Evolutionary conservation across 2,797 vertebrate species (phyloP).

Genomic region (Acipenser ruthenus): DNA sequence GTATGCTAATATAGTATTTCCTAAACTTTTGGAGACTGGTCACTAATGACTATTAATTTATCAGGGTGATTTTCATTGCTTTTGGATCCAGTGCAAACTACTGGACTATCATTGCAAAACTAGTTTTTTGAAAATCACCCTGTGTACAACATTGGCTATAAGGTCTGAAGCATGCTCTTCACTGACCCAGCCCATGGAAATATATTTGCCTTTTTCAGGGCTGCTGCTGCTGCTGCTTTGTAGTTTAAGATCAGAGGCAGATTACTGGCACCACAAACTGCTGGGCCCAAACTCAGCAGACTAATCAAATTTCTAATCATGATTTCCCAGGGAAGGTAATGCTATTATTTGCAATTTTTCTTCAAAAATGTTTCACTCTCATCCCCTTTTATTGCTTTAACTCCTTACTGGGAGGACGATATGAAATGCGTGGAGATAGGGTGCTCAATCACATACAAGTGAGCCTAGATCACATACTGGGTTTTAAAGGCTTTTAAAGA

Average conservation of each 20-base stretch:
- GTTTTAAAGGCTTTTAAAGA: too few relatives aligned
- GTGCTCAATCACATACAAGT: too few relatives aligned
- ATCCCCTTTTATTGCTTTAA: background rate
- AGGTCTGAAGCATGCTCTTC: conserved; percentile 1
- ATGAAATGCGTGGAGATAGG: too few relatives aligned
- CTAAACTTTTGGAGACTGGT: too few relatives aligned
- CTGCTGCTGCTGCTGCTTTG: conserved; percentile 11
- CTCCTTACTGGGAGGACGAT: too few relatives aligned
- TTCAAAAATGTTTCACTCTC: conserved; percentile 1
- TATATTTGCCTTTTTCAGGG: conserved; percentile 12
- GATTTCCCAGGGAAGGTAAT: conserved; percentile 2
- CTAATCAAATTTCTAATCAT: conserved; percentile 2
- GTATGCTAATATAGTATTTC: too few relatives aligned
- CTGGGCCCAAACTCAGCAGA: background rate
- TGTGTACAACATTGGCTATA: background rate
- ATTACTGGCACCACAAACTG: background rate
- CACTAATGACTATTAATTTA: too few relatives aligned
- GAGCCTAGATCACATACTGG: too few relatives aligned
- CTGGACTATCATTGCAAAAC: too few relatives aligned
- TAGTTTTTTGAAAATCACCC: too few relatives aligned
- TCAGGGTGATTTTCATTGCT: too few relatives aligned
- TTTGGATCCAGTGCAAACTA: too few relatives aligned
- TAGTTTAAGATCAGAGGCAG: background rate
- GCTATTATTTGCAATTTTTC: conserved; percentile 4
- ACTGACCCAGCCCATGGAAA: conserved; percentile 13